A percentile compares a stretch with the other conserved stretches of the same genome.
Evolutionary conservation across 2,888 invertebrate species (phyloP).

Genomic region (Synergus laeviventris): DNA sequence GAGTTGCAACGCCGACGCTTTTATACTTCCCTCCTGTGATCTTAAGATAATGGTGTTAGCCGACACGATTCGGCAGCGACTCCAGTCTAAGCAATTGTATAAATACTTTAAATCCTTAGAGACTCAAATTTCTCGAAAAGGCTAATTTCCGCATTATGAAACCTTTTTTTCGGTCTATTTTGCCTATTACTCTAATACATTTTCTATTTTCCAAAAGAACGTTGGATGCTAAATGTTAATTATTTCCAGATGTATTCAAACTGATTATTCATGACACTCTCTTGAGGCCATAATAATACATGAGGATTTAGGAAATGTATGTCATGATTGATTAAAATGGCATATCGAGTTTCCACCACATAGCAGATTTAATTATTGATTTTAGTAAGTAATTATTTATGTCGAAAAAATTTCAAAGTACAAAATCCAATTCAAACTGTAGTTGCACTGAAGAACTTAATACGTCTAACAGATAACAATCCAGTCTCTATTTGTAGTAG

Average conservation of each 20-base stretch:
- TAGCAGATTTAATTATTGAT: background rate
- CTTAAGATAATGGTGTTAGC: slow-evolving; percentile 21
- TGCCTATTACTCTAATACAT: too few species aligned
- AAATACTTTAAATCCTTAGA: background rate
- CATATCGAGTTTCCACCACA: background rate
- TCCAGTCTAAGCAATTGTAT: background rate
- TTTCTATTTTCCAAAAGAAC: background rate
- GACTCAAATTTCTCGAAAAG: background rate
- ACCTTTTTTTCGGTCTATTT: too few species aligned
- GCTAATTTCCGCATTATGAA: too few species aligned
- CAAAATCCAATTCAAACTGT: too few species aligned
- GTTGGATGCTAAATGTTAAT: background rate
- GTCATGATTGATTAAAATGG: background rate
- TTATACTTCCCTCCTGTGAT: slow-evolving; percentile 3
- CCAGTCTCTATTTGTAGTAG: background rate
- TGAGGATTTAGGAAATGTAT: background rate
- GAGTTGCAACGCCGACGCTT: slow-evolving; percentile 25
- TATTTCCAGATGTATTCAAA: background rate
- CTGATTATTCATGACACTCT: background rate
- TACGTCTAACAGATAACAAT: background rate
- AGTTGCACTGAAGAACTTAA: slow-evolving; percentile 5
- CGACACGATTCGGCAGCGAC: background rate
- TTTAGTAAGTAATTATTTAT: too few species aligned
- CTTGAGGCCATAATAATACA: background rate
- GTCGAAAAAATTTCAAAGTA: background rate